Percentiles rank a stretch among this genome's conserved stretches.
Conservation (phyloP, 2,888 invertebrate species). For the Pollenia griseotomentosa region DNA sequence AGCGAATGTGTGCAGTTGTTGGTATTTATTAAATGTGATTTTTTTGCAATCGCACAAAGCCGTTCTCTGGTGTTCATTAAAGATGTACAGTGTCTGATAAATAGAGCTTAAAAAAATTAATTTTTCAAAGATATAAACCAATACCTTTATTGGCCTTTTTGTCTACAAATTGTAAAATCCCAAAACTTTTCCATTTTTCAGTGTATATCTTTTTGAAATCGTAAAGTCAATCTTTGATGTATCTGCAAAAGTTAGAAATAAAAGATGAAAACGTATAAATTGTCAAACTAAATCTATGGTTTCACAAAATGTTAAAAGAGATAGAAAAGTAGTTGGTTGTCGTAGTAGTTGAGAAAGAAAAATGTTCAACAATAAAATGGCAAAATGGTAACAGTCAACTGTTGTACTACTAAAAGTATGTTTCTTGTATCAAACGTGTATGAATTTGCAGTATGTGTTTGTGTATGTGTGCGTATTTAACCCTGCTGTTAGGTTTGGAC, state of each 20-base stretch:
- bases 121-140: no score
- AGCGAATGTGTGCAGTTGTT: no score
- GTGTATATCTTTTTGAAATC: neutral
- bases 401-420: neutral
- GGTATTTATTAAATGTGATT: no score
- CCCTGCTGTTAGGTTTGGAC: no score
- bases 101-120: no score
- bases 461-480: neutral
- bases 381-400: slow-evolving; percentile 44
- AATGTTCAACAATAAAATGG: slow-evolving; percentile 23
- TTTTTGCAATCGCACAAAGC: no score
- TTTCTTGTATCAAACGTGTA: neutral
- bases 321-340: slow-evolving; percentile 1
- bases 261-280: slow-evolving; percentile 24
- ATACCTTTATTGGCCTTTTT: no score
- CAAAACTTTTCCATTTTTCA: no score
- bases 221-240: neutral
- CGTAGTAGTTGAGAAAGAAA: neutral
- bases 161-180: no score
- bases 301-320: slow-evolving; percentile 35
- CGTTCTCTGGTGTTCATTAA: no score
- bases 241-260: neutral
- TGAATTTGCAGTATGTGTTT: neutral
- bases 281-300: slow-evolving; percentile 32
- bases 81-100: no score